Evolutionary conservation across 2,797 vertebrate genomes (phyloP).

Genomic region (Arrhamphus sclerolepis): DNA sequence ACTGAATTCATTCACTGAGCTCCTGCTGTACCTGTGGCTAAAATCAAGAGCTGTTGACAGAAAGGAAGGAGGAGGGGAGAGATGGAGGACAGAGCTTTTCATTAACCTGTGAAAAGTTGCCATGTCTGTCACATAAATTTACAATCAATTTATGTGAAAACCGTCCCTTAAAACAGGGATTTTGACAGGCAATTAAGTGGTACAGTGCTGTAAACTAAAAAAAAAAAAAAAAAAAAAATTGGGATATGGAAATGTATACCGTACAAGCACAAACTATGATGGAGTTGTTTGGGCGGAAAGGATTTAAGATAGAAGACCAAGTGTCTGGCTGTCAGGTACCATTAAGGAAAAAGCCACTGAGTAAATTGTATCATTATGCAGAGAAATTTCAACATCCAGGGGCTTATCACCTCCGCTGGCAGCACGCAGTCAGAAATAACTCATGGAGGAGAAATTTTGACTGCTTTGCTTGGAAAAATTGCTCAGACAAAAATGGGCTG

Average conservation of each 20-base stretch:
- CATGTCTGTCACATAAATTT: conserved; percentile 60
- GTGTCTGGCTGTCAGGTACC: conserved; percentile 62
- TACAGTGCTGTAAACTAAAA: conserved; percentile 29
- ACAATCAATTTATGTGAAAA: conserved; percentile 58
- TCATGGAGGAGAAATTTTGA: conserved; percentile 64
- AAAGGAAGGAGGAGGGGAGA: conserved; percentile 2
- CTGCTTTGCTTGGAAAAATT: conserved; percentile 57
- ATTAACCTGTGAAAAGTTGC: conserved; percentile 59
- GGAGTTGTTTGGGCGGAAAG: conserved; percentile 58
- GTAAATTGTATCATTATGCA: conserved; percentile 71
- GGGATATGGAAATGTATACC: conserved; percentile 30
- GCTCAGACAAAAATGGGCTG: conserved; percentile 66
- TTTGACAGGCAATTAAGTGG: conserved; percentile 55
- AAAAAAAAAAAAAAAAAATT: too few species aligned
- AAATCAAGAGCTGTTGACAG: conserved; percentile 76
- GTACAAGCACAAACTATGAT: conserved; percentile 41
- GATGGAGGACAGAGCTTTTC: conserved; percentile 44
- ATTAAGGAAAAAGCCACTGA: conserved; percentile 66
- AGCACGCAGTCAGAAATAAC: conserved; percentile 73
- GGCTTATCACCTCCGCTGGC: conserved; percentile 64
- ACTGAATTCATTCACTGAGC: conserved; percentile 63
- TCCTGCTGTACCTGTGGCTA: conserved; percentile 69
- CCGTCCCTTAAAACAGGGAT: conserved; percentile 35
- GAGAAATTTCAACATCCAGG: conserved; percentile 55
- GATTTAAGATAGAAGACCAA: conserved; percentile 67